A percentile compares a stretch with the other conserved stretches of the same genome.
Conservation (phyloP, 2,797 vertebrate genomes). For the Limosa lapponica region DNA sequence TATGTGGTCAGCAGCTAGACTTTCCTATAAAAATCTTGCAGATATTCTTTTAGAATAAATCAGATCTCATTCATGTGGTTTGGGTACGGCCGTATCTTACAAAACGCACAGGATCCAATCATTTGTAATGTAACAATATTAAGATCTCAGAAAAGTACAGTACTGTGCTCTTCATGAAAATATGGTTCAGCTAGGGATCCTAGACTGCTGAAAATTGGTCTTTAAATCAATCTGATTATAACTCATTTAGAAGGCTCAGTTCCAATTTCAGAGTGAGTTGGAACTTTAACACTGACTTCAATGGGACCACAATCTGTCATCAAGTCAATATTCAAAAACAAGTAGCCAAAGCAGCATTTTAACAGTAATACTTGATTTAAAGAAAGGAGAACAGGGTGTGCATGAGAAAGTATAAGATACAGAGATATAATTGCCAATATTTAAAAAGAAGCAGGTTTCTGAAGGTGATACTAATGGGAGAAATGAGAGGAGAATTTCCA, state of each 20-base stretch:
- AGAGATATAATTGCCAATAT: not conserved
- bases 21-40: not conserved
- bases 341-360: not conserved
- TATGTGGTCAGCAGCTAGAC: not conserved
- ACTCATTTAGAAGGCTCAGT: not conserved
- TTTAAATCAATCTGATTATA: conserved; percentile 12
- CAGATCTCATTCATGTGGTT: not conserved
- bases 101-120: not conserved
- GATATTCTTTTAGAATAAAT: not conserved
- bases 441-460: not conserved
- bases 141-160: not conserved
- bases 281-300: not conserved
- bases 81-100: not conserved
- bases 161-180: not conserved
- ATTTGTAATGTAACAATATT: not conserved
- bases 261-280: not conserved
- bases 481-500: not conserved
- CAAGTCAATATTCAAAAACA: not conserved
- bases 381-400: not conserved
- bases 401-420: not conserved
- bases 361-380: not conserved
- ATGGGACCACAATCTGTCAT: not conserved
- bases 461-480: not conserved
- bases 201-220: not conserved
- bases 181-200: not conserved